Percentiles rank a stretch among this genome's conserved stretches.
Evolutionary conservation across 2,113 vertebrate species (phyloP).

Genomic region (Bubalus kerabau): DNA sequence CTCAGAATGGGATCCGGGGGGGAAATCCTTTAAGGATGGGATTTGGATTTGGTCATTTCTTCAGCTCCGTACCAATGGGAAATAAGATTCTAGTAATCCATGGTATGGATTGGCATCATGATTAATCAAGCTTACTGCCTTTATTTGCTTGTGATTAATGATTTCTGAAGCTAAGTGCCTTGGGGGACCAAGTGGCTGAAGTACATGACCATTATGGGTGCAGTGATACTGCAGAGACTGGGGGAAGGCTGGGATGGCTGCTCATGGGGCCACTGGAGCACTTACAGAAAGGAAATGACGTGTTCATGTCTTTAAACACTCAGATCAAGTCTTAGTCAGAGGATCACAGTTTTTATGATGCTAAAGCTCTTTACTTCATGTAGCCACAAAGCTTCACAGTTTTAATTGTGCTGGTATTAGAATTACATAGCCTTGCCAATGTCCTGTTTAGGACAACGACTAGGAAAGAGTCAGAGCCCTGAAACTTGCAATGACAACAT

Average conservation of each 20-base stretch:
- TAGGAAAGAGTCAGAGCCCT: background rate
- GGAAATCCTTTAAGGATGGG: background rate
- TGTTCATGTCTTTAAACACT: background rate
- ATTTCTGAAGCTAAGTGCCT: slow-evolving; percentile 5
- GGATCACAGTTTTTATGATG: background rate
- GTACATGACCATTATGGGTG: background rate
- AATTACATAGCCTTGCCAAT: background rate
- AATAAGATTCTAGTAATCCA: background rate
- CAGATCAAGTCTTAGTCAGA: background rate
- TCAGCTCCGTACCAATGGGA: background rate
- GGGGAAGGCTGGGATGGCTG: background rate
- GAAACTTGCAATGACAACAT: background rate
- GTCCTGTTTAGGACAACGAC: background rate
- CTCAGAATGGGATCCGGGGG: background rate
- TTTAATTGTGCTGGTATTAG: background rate
- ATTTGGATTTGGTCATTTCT: background rate
- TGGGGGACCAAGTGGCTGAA: background rate
- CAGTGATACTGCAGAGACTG: background rate
- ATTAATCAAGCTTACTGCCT: background rate
- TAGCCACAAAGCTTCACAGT: background rate
- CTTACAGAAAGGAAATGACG: background rate
- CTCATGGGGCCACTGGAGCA: background rate
- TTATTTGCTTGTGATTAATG: background rate
- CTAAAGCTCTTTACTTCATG: background rate
- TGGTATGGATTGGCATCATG: background rate